phyloP scores from a whole-genome alignment of 92 coral and sea anemone species.

The Pocillopora meandrina region DNA sequence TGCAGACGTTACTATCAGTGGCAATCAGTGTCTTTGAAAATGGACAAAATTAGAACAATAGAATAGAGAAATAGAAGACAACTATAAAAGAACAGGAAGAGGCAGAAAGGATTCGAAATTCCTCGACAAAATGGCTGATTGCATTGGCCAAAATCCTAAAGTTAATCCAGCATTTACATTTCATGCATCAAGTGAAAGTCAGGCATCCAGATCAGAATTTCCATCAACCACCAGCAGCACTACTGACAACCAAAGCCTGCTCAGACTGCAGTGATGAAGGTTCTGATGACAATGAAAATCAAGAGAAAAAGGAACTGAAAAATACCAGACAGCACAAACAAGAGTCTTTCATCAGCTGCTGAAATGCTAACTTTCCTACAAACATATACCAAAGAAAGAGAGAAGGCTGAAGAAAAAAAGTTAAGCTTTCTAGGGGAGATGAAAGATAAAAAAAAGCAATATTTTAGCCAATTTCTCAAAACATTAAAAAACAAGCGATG shows the following conservation, averaged over 20 bases:
- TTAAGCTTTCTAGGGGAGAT: neutral
- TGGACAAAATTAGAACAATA: constrained; percentile 52
- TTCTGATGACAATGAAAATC: neutral
- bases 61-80: constrained; percentile 57
- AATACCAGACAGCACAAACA: neutral
- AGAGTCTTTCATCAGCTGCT: neutral
- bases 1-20: constrained; percentile 35
- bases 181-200: neutral
- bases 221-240: neutral
- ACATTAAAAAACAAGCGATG: neutral
- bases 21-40: constrained; percentile 63
- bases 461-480: constrained; percentile 11
- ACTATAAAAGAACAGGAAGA: constrained; percentile 51
- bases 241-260: neutral
- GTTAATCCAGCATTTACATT: constrained; percentile 9
- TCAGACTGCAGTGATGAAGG: neutral
- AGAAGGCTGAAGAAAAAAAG: constrained; percentile 24
- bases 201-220: too few relatives aligned
- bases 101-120: constrained; percentile 29
- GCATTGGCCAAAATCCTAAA: constrained; percentile 5
- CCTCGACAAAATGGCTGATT: neutral
- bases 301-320: neutral
- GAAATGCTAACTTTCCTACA: constrained; percentile 19
- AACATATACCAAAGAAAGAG: neutral
- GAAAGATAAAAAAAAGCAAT: constrained; percentile 14